phyloP scores from a whole-genome alignment of 2,113 vertebrate genomes.

The Ptychochromis oligacanthus region DNA sequence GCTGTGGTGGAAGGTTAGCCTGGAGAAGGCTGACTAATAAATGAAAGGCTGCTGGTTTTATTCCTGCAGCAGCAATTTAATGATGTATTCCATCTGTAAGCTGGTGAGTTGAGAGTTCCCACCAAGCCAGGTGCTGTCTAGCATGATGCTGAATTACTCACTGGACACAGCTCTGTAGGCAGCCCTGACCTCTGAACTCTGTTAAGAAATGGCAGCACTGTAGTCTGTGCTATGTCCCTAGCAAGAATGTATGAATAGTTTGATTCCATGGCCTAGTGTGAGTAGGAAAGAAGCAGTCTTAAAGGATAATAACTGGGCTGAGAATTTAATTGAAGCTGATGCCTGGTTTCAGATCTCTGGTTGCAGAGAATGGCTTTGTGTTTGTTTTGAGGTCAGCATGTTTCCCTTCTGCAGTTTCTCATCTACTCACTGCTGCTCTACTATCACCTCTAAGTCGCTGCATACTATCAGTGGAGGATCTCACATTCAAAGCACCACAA shows the following conservation, averaged over 20 bases:
- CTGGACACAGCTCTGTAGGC: slow-evolving; percentile 22
- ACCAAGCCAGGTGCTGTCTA: slow-evolving; percentile 41
- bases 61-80: slow-evolving; percentile 63
- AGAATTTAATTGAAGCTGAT: slow-evolving; percentile 61
- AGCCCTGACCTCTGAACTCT: slow-evolving; percentile 55
- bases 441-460: slow-evolving; percentile 41
- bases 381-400: slow-evolving; percentile 24
- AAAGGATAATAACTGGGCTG: slow-evolving; percentile 30
- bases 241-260: slow-evolving; percentile 6
- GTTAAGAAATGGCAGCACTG: slow-evolving; percentile 24
- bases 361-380: slow-evolving; percentile 2
- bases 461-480: slow-evolving; percentile 29
- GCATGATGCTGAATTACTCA: slow-evolving; percentile 43
- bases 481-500: slow-evolving; percentile 46
- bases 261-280: background rate
- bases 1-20: slow-evolving; percentile 37
- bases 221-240: background rate
- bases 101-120: slow-evolving; percentile 23
- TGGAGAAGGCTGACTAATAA: slow-evolving; percentile 42
- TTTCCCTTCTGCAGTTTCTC: slow-evolving; percentile 8
- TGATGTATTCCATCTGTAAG: slow-evolving; percentile 47
- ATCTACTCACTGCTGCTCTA: slow-evolving; percentile 11
- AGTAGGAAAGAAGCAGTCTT: slow-evolving; percentile 17
- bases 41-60: slow-evolving; percentile 49
- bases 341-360: slow-evolving; percentile 17